Evolutionary conservation across 2,888 invertebrate species (phyloP).

Genomic region (Neelides folsomi): DNA sequence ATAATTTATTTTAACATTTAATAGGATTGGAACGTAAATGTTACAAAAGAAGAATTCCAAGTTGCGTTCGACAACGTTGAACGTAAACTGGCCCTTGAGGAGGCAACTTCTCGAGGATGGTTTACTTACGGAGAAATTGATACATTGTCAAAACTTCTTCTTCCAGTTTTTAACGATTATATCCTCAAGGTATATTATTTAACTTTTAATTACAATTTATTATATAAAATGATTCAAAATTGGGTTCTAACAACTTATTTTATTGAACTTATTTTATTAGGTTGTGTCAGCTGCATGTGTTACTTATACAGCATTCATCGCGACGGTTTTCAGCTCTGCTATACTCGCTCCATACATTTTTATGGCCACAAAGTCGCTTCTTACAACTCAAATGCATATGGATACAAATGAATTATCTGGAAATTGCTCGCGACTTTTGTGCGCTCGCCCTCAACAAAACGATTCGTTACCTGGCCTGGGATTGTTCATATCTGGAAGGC

Average conservation of each 20-base stretch:
- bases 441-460: no score
- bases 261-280: constrained; percentile 10
- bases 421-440: no score
- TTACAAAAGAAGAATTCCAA: constrained; percentile 62
- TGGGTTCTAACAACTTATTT: no score
- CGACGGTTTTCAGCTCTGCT: constrained; percentile 22
- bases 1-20: constrained; percentile 29
- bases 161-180: constrained; percentile 41
- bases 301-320: constrained; percentile 24
- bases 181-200: constrained; percentile 39
- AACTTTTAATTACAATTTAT: no score
- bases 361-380: background rate
- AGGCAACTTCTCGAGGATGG: constrained; percentile 61
- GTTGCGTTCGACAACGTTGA: constrained; percentile 56
- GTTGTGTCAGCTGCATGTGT: constrained; percentile 19
- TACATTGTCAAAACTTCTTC: constrained; percentile 43
- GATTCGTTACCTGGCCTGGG: no score
- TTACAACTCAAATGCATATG: no score
- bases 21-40: constrained; percentile 76
- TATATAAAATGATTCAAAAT: constrained; percentile 5
- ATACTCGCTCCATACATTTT: constrained; percentile 20
- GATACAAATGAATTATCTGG: no score
- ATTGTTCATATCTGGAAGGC: no score
- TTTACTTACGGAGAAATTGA: constrained; percentile 67
- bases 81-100: constrained; percentile 55